A percentile compares a stretch with the other conserved stretches of the same genome.
These are phyloP conservation scores for Cochlearius cochlearius DNA, from an alignment of 2,113 vertebrate genomes.

Conservation along the genomic window DNA sequence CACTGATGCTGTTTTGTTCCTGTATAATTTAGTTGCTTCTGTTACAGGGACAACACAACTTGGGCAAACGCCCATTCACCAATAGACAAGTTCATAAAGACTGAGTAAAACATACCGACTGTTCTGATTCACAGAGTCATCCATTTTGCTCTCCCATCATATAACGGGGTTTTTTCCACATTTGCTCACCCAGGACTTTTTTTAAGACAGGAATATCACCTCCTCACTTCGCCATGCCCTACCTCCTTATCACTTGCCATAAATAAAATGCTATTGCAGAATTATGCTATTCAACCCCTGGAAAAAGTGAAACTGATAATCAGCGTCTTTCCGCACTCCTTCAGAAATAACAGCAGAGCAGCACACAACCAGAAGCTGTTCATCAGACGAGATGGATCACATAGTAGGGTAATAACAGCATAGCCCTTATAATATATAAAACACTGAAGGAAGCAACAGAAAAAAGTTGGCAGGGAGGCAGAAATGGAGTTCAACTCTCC, in stretches of 20 bases:
- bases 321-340: not conserved
- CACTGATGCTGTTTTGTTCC: not conserved
- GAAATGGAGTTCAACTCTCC: not conserved
- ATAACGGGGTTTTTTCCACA: too few relatives aligned
- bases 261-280: not conserved
- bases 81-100: not conserved
- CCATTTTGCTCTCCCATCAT: not conserved
- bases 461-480: not conserved
- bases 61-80: not conserved
- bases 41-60: not conserved
- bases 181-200: not conserved
- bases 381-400: not conserved
- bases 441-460: not conserved
- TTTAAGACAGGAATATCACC: not conserved
- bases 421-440: rapidly evolving
- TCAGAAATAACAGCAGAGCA: not conserved
- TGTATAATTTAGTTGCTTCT: not conserved
- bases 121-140: not conserved
- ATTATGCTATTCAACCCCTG: not conserved
- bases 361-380: not conserved
- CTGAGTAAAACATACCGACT: not conserved
- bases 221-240: not conserved
- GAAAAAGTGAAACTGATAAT: not conserved
- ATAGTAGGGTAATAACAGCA: not conserved
- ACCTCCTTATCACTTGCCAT: not conserved